Conservation (phyloP, 2,888 invertebrate species). For the Drosophila phalerata region DNA sequence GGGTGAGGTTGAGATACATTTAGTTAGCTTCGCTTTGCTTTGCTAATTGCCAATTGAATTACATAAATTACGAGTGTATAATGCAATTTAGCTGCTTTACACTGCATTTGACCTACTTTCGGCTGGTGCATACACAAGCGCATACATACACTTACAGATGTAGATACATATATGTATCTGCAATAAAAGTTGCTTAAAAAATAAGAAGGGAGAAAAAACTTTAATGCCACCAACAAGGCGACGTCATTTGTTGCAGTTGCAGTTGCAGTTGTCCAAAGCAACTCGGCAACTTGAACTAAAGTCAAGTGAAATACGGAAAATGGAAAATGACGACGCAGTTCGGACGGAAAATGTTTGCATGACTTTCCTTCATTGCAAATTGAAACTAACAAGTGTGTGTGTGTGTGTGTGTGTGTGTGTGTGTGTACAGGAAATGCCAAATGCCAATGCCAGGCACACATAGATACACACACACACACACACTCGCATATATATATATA, state of each 20-base stretch:
- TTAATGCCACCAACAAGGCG: constrained; percentile 30
- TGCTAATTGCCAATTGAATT: constrained; percentile 72
- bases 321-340: constrained; percentile 47
- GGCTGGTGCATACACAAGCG: constrained; percentile 2
- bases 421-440: constrained; percentile 58
- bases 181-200: constrained; percentile 6
- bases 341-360: constrained; percentile 61
- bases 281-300: constrained; percentile 21
- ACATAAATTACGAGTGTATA: constrained; percentile 63
- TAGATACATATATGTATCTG: constrained; percentile 4
- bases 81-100: constrained; percentile 59
- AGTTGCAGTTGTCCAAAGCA: constrained; percentile 21
- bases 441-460: constrained; percentile 61
- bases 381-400: constrained; percentile 44
- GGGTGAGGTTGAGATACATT: constrained; percentile 20
- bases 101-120: constrained; percentile 64
- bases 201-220: constrained; percentile 11
- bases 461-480: not conserved
- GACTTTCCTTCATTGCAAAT: constrained; percentile 60
- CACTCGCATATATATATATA: not conserved
- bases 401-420: constrained; percentile 4
- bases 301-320: constrained; percentile 34
- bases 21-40: constrained; percentile 16
- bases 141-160: constrained; percentile 7
- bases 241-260: constrained; percentile 25